Evolutionary conservation across 2,113 vertebrate species (phyloP), one percentile per base, ranked within the genome.

Genomic region (Xiphophorus maculatus): DNA sequence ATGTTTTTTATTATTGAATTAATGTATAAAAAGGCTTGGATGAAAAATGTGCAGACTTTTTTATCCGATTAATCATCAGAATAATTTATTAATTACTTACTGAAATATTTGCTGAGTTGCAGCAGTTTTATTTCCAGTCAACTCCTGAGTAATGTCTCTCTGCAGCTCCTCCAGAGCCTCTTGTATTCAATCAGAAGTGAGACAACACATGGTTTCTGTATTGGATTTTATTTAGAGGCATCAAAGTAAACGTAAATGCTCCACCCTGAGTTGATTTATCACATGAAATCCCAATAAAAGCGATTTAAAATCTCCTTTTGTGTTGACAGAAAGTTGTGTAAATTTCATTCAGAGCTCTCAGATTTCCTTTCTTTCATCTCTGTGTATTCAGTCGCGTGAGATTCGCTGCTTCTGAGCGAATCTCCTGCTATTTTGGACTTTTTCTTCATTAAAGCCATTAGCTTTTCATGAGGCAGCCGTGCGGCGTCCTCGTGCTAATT

Each of bases 401-500:
- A 65, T 27, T 74, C 70, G 64, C 79, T 78, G 79, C 79, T 71
- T 89, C 78, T 84, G 79, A 90, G 83, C 61, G 32, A 82, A 71
- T 77, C 83, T 81, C 84, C 60, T 76, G 74, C 86, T 92, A 88
- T 92, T 90, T 92, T 90, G 82, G 91, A 91, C 88, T 84, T 89
- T 69, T 90, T 89, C 87, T 87, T 87, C 86, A 91, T 91, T 89
- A 89, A 90, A 88, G 86, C 74, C 84, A 87, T 89, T 90, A 83
- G 88, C 63, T 80, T 89, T 92, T 91, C 86, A 87, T 90, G 87
- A 87, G 81, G 80, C 51, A 58, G 51, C 81, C 81, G 74, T 12
- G 84, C 87, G 11, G 84, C 83, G 82, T 90, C 91, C 87, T 91
- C 14, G 87, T 69, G 77, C 90, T 95, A 94, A 94, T 94, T 92